Evolutionary conservation across 2,797 vertebrate species (phyloP).

Genomic region (Glossophaga mutica): DNA sequence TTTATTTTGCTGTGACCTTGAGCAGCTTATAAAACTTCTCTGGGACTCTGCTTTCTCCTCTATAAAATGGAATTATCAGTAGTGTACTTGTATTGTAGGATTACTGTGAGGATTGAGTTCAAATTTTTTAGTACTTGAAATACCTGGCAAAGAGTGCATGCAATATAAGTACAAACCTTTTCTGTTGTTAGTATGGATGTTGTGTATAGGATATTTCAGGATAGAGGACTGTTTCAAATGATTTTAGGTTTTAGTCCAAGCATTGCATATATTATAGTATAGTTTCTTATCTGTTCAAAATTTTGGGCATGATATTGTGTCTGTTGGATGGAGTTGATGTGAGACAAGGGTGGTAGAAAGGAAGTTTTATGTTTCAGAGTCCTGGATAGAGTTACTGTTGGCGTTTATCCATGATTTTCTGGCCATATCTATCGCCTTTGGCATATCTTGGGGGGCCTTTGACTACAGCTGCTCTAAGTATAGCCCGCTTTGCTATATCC

Average conservation of each 20-base stretch:
- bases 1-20: neutral
- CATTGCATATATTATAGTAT: neutral
- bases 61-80: neutral
- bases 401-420: neutral
- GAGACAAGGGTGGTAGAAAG: neutral
- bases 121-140: neutral
- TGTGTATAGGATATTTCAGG: neutral
- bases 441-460: slow-evolving; percentile 32
- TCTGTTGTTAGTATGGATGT: neutral
- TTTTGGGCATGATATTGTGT: neutral
- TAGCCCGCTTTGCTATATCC: neutral
- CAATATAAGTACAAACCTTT: neutral
- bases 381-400: neutral
- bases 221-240: neutral
- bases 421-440: neutral
- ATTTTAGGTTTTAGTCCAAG: neutral
- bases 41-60: neutral
- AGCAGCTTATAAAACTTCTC: neutral
- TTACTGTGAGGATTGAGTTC: neutral
- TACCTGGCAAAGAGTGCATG: neutral
- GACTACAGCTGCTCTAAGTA: neutral
- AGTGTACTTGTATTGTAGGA: neutral
- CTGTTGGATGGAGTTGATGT: neutral
- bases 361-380: neutral
- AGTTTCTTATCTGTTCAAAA: neutral